phyloP scores from a whole-genome alignment of 1,140 invertebrate genomes.

The Camponotus floridanus region DNA sequence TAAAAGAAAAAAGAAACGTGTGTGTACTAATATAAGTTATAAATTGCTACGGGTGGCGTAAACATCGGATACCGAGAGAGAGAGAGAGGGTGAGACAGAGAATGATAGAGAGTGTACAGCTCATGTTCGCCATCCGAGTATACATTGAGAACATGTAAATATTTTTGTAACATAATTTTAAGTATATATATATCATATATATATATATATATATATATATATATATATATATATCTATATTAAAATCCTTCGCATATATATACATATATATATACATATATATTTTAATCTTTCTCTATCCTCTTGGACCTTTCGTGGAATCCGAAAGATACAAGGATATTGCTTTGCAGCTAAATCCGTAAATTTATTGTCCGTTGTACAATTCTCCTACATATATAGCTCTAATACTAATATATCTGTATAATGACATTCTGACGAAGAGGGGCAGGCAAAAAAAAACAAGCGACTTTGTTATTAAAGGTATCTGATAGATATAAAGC shows the following conservation, averaged over 20 bases:
- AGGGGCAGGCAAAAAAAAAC: conserved; percentile 57
- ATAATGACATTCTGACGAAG: conserved; percentile 72
- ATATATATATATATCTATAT: background rate
- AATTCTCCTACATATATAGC: conserved; percentile 67
- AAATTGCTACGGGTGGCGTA: conserved; percentile 38
- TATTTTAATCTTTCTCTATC: conserved; percentile 43
- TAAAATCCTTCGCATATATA: background rate
- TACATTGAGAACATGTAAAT: conserved; percentile 73
- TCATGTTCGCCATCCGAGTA: conserved; percentile 45
- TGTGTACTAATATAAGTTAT: conserved; percentile 74
- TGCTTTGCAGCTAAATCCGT: conserved; percentile 64
- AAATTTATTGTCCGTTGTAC: conserved; percentile 74
- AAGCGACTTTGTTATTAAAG: conserved; percentile 73
- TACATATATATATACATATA: conserved; percentile 25
- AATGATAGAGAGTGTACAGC: conserved; percentile 65
- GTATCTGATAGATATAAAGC: conserved; percentile 61
- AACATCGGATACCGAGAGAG: conserved; percentile 37
- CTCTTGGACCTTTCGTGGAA: background rate
- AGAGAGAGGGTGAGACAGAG: background rate
- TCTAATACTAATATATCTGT: conserved; percentile 58
- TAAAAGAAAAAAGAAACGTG: conserved; percentile 17
- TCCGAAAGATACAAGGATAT: conserved; percentile 25
- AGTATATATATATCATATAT: conserved; percentile 55
- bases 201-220: background rate
- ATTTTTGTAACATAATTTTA: conserved; percentile 78